Evolutionary conservation across 1,140 invertebrate genomes (phyloP).

Genomic region (Hirudo medicinalis): DNA sequence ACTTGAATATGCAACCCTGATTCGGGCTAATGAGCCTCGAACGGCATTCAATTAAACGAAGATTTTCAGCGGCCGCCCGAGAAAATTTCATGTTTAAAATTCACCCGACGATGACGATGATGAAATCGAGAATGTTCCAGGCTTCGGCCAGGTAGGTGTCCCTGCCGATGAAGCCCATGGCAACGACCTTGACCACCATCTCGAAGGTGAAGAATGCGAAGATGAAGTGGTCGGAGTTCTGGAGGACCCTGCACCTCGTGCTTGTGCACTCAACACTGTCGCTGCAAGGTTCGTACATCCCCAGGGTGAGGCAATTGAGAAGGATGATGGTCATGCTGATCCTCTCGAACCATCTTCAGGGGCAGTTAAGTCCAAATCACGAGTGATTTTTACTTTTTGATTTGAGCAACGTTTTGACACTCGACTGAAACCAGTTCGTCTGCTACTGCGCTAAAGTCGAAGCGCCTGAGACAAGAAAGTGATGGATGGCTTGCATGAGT

Average conservation of each 20-base stretch:
- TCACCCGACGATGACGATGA: slow-evolving; percentile 85
- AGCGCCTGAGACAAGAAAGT: too few species aligned
- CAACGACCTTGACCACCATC: slow-evolving; percentile 83
- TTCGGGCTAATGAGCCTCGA: too few species aligned
- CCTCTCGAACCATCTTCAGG: slow-evolving; percentile 88
- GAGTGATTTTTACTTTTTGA: slow-evolving; percentile 21
- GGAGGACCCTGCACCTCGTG: slow-evolving; percentile 80
- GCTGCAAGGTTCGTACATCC: slow-evolving; percentile 93
- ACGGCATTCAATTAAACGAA: too few species aligned
- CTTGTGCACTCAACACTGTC: slow-evolving; percentile 65
- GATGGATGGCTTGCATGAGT: too few species aligned
- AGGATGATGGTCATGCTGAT: slow-evolving; percentile 95
- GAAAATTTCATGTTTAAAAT: too few species aligned
- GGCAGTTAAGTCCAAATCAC: background rate
- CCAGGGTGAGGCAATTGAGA: slow-evolving; percentile 93
- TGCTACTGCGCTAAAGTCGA: too few species aligned
- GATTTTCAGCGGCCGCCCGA: too few species aligned
- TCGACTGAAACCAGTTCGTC: too few species aligned
- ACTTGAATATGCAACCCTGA: too few species aligned
- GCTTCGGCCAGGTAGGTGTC: slow-evolving; percentile 86
- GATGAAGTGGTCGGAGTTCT: slow-evolving; percentile 95
- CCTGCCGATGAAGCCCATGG: slow-evolving; percentile 84
- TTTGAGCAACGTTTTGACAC: too few species aligned
- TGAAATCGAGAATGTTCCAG: slow-evolving; percentile 88
- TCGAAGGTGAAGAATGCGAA: slow-evolving; percentile 82